phyloP scores from a whole-genome alignment of 1,140 invertebrate genomes.

The Globodera rostochiensis region DNA sequence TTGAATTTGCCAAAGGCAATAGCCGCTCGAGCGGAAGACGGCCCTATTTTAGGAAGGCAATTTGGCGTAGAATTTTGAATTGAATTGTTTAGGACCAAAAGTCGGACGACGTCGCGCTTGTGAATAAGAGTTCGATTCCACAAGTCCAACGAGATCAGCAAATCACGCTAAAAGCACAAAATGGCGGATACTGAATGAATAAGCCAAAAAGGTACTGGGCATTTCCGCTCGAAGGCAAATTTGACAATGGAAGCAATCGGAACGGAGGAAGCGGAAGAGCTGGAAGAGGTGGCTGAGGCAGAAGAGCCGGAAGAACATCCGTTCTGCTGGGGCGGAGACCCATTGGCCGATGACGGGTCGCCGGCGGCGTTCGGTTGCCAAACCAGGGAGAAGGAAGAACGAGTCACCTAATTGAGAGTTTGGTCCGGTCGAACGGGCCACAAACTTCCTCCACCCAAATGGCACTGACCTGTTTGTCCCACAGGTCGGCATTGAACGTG shows the following conservation, averaged over 20 bases:
- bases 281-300: not conserved
- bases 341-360: slow-evolving; percentile 3
- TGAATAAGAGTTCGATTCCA: slow-evolving; percentile 44
- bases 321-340: not conserved
- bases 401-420: slow-evolving; percentile 51
- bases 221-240: slow-evolving; percentile 63
- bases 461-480: slow-evolving; percentile 56
- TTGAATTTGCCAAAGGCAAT: slow-evolving; percentile 39
- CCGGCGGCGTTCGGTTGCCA: slow-evolving; percentile 61
- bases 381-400: slow-evolving; percentile 61
- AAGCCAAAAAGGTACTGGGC: slow-evolving; percentile 2
- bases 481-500: slow-evolving; percentile 63
- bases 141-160: slow-evolving; percentile 46
- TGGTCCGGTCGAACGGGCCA: too few relatives aligned
- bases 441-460: too few relatives aligned
- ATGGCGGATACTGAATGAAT: not conserved
- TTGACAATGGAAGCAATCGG: slow-evolving; percentile 59
- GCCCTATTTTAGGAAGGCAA: slow-evolving; percentile 11
- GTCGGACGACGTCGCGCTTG: slow-evolving; percentile 18
- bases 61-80: not conserved
- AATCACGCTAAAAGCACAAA: slow-evolving; percentile 30
- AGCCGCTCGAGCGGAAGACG: slow-evolving; percentile 32
- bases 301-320: slow-evolving; percentile 13
- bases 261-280: slow-evolving; percentile 14
- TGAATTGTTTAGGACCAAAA: slow-evolving; percentile 18